Evolutionary conservation across 2,888 invertebrate genomes (phyloP).

Genomic region (Ypsolopha sequella): DNA sequence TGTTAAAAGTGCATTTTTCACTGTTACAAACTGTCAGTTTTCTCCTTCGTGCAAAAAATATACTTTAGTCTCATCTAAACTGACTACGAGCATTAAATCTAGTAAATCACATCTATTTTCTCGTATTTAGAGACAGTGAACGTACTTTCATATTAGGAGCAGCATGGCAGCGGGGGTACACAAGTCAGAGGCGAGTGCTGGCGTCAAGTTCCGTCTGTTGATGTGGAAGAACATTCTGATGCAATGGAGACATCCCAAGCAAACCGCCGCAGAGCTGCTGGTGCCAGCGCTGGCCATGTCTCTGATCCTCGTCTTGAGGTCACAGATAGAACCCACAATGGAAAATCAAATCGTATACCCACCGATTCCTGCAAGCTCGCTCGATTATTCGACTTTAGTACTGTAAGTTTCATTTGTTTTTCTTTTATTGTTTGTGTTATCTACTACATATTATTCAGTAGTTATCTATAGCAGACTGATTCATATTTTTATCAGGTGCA

Average conservation of each 20-base stretch:
- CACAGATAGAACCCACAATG: slow-evolving; percentile 71
- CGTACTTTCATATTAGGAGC: no score
- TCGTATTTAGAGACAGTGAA: no score
- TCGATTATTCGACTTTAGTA: slow-evolving; percentile 18
- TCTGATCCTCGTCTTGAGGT: slow-evolving; percentile 78
- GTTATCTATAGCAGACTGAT: no score
- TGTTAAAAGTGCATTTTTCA: no score
- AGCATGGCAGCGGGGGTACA: no score
- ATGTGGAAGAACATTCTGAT: slow-evolving; percentile 89
- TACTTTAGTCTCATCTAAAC: no score
- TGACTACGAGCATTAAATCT: no score
- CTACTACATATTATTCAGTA: neutral
- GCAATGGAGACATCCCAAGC: slow-evolving; percentile 78
- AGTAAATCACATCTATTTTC: no score
- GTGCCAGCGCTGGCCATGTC: slow-evolving; percentile 76
- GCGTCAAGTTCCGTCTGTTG: slow-evolving; percentile 75
- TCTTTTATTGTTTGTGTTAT: neutral
- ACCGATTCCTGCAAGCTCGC: slow-evolving; percentile 32
- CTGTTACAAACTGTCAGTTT: no score
- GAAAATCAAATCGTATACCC: slow-evolving; percentile 24
- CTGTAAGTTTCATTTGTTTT: neutral
- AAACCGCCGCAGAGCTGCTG: slow-evolving; percentile 76
- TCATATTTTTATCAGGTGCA: no score
- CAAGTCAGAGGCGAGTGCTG: slow-evolving; percentile 31
- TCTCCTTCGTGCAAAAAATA: no score